A percentile compares a stretch with the other conserved stretches of the same genome.
Conservation (phyloP, 64 coral and sea anemone species). For the Montipora foliosa region DNA sequence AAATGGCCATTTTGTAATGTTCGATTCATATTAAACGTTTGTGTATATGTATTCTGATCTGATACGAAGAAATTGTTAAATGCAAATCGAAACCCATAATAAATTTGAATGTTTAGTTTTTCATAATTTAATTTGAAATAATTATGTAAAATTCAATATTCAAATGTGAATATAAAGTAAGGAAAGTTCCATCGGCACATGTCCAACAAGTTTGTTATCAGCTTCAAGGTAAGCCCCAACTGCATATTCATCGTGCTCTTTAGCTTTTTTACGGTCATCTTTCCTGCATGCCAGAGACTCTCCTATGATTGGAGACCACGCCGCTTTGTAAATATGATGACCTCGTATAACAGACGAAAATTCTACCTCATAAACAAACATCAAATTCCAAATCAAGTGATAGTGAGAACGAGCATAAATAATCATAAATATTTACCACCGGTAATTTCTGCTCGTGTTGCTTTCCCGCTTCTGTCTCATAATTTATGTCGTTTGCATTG, state of each 20-base stretch:
- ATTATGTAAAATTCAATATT: too few species aligned
- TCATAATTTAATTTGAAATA: too few species aligned
- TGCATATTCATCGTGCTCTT: conserved; percentile 65
- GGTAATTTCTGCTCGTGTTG: conserved; percentile 68
- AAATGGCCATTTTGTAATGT: too few species aligned
- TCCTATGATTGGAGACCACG: conserved; percentile 72
- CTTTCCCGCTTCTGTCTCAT: conserved; percentile 64
- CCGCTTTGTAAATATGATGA: conserved; percentile 74
- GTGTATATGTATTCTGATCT: too few species aligned
- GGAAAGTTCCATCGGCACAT: conserved; percentile 69
- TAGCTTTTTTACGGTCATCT: conserved; percentile 62
- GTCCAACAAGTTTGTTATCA: conserved; percentile 74
- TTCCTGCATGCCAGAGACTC: conserved; percentile 65
- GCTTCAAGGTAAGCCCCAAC: conserved; percentile 72
- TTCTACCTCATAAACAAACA: conserved; percentile 77
- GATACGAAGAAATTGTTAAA: too few species aligned
- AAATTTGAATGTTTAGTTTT: too few species aligned
- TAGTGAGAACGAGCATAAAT: conserved; percentile 41
- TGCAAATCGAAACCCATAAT: too few species aligned
- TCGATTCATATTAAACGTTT: too few species aligned
- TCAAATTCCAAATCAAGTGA: conserved; percentile 73
- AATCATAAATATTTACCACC: conserved; percentile 59
- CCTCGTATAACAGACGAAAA: conserved; percentile 75
- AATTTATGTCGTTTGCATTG: conserved; percentile 58
- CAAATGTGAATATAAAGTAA: background rate